Conservation (phyloP, 2,888 invertebrate genomes). For the Agriopis aurantiaria region DNA sequence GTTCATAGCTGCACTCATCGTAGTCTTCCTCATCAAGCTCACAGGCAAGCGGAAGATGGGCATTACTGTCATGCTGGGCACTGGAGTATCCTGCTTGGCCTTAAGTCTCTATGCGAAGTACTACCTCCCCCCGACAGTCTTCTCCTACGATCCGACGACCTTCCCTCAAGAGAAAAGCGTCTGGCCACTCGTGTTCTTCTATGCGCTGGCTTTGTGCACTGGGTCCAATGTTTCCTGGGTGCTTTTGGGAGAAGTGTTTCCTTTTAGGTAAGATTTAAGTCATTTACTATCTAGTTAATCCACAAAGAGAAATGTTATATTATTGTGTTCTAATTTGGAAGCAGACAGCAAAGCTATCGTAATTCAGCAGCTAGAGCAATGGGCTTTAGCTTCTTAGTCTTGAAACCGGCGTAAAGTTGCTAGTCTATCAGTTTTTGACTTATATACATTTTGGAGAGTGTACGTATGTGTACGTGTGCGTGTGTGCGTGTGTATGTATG, state of each 20-base stretch:
- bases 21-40: slow-evolving; percentile 69
- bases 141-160: slow-evolving; percentile 69
- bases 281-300: neutral
- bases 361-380: too few relatives aligned
- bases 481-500: too few relatives aligned
- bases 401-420: too few relatives aligned
- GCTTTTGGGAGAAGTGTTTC: slow-evolving; percentile 85
- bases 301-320: too few relatives aligned
- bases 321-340: too few relatives aligned
- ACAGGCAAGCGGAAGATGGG: slow-evolving; percentile 79
- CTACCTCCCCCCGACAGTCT: slow-evolving; percentile 64
- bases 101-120: slow-evolving; percentile 74
- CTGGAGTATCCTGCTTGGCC: slow-evolving; percentile 65
- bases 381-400: too few relatives aligned
- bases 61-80: slow-evolving; percentile 68
- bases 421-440: too few relatives aligned
- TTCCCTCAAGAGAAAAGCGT: slow-evolving; percentile 68
- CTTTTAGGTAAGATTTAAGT: slow-evolving; percentile 73
- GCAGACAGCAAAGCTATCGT: too few relatives aligned
- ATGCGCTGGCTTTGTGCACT: slow-evolving; percentile 66
- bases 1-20: slow-evolving; percentile 67
- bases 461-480: too few relatives aligned
- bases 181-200: slow-evolving; percentile 69
- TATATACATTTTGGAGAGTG: too few relatives aligned
- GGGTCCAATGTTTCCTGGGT: slow-evolving; percentile 82